These are phyloP conservation scores for Pogonomyrmex californicus DNA, from an alignment of 1,140 invertebrate genomes.

Conservation along the genomic window DNA sequence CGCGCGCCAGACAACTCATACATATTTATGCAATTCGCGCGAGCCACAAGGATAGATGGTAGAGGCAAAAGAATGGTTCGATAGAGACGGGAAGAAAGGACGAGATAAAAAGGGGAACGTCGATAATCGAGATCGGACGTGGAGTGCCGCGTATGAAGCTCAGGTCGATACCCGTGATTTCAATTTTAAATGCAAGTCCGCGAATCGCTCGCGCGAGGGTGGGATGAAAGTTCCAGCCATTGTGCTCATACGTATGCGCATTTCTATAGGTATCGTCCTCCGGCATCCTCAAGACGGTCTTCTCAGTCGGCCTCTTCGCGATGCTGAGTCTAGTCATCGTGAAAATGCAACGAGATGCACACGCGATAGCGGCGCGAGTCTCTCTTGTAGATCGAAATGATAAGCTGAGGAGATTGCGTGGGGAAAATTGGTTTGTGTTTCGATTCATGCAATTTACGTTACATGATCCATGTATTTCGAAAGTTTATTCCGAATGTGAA, in stretches of 20 bases:
- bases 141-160: slow-evolving; percentile 30
- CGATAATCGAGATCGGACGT: slow-evolving; percentile 72
- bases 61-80: not conserved
- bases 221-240: slow-evolving; percentile 47
- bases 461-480: not conserved
- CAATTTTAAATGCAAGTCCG: slow-evolving; percentile 53
- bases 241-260: slow-evolving; percentile 43
- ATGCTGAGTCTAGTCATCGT: slow-evolving; percentile 48
- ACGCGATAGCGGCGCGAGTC: slow-evolving; percentile 45
- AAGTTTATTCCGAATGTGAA: slow-evolving; percentile 7
- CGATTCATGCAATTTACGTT: slow-evolving; percentile 33
- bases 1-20: slow-evolving; percentile 68
- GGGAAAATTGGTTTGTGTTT: slow-evolving; percentile 43
- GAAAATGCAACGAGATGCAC: slow-evolving; percentile 53
- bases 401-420: slow-evolving; percentile 19
- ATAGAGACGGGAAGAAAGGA: not conserved
- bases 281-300: not conserved
- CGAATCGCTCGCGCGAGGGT: slow-evolving; percentile 26
- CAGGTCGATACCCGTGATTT: slow-evolving; percentile 21
- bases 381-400: slow-evolving; percentile 31
- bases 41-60: slow-evolving; percentile 24
- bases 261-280: slow-evolving; percentile 36
- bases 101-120: slow-evolving; percentile 30
- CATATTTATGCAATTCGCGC: slow-evolving; percentile 71
- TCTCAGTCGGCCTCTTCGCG: slow-evolving; percentile 19